These are phyloP conservation scores for Acanthurus leucopareius DNA, from an alignment of 2,797 vertebrate genomes.

Conservation along the genomic window DNA sequence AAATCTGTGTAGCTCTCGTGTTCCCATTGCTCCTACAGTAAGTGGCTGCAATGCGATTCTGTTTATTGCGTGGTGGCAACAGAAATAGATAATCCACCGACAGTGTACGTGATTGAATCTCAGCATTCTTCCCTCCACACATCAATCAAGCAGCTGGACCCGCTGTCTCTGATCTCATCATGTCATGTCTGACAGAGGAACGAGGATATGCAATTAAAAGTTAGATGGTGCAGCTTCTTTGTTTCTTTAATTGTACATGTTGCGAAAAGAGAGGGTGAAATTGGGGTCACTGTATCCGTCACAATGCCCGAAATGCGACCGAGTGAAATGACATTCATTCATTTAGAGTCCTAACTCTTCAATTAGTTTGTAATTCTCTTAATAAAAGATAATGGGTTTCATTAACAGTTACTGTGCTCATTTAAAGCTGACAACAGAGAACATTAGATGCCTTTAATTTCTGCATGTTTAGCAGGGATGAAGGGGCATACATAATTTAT, in stretches of 20 bases:
- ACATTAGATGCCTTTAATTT: constrained; percentile 15
- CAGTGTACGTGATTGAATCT: constrained; percentile 61
- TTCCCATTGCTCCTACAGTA: constrained; percentile 38
- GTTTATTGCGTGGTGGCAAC: constrained; percentile 60
- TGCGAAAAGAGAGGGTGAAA: constrained; percentile 18
- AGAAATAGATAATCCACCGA: constrained; percentile 63
- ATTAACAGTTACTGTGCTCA: constrained; percentile 24
- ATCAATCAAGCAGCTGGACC: constrained; percentile 61
- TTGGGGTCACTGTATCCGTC: constrained; percentile 23
- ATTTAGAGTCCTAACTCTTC: constrained; percentile 23
- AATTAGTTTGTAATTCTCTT: constrained; percentile 26
- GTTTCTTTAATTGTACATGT: background rate
- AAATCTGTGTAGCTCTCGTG: constrained; percentile 28
- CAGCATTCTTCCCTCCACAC: constrained; percentile 29
- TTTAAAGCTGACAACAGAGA: constrained; percentile 33
- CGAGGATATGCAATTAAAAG: background rate
- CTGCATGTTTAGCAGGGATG: constrained; percentile 26
- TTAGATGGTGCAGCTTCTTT: background rate
- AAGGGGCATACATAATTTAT: constrained; percentile 24
- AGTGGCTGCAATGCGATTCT: constrained; percentile 54
- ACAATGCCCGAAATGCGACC: constrained; percentile 17
- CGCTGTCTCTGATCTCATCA: constrained; percentile 28
- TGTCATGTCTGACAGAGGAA: constrained; percentile 16
- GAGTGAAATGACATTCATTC: constrained; percentile 20
- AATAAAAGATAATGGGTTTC: constrained; percentile 38